Evolutionary conservation across 1,140 invertebrate species (phyloP).

Genomic region (Macrobrachium rosenbergii): DNA sequence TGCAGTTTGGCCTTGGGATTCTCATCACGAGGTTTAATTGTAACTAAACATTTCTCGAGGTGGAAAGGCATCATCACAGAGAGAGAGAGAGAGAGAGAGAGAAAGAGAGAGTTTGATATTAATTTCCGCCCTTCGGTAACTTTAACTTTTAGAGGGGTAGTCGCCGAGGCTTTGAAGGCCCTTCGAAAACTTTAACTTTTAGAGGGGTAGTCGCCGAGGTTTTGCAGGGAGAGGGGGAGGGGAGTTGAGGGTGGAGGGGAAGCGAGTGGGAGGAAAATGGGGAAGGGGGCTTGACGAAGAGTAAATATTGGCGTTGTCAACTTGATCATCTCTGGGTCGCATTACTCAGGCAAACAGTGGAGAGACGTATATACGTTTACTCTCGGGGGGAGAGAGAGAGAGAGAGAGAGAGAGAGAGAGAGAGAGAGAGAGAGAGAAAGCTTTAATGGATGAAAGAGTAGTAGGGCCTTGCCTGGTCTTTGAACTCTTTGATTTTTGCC

Average conservation of each 20-base stretch:
- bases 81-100: conserved; percentile 5
- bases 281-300: background rate
- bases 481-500: too few species aligned
- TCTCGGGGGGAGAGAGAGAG: background rate
- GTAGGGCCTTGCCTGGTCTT: background rate
- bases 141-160: too few species aligned
- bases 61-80: too few species aligned
- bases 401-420: conserved; percentile 24
- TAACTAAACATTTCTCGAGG: too few species aligned
- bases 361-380: background rate
- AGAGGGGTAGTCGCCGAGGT: too few species aligned
- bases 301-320: too few species aligned
- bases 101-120: background rate
- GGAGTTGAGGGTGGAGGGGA: background rate
- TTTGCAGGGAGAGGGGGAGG: background rate
- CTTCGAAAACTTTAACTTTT: too few species aligned
- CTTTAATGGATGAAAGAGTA: background rate
- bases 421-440: too few species aligned
- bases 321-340: too few species aligned
- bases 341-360: background rate
- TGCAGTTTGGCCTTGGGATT: too few species aligned
- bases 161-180: too few species aligned
- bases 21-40: too few species aligned
- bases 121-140: background rate
- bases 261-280: background rate